A percentile compares a stretch with the other conserved stretches of the same genome.
phyloP scores from a whole-genome alignment of 2,888 invertebrate species.

The Thereva nobilitata region DNA sequence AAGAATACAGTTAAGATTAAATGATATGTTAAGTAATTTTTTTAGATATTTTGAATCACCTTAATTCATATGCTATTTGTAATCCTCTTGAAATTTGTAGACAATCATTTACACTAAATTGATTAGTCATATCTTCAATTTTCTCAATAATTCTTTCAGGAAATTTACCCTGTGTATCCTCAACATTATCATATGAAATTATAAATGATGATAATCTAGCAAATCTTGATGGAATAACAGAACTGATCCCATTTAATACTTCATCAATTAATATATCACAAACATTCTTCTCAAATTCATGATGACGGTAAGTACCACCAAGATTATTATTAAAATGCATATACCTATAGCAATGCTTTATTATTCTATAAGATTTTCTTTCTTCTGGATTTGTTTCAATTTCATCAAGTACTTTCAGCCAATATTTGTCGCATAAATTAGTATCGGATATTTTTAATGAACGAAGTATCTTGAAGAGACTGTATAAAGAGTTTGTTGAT shows the following conservation, averaged over 20 bases:
- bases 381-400: slow-evolving; percentile 49
- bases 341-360: slow-evolving; percentile 60
- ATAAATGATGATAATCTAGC: slow-evolving; percentile 57
- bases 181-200: slow-evolving; percentile 58
- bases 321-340: slow-evolving; percentile 62
- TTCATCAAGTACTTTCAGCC: slow-evolving; percentile 56
- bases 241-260: slow-evolving; percentile 52
- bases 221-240: slow-evolving; percentile 56
- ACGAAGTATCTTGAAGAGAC: slow-evolving; percentile 58
- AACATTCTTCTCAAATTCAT: slow-evolving; percentile 58
- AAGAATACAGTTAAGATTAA: slow-evolving; percentile 25
- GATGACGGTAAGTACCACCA: slow-evolving; percentile 60
- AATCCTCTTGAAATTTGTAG: slow-evolving; percentile 59
- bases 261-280: slow-evolving; percentile 54
- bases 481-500: slow-evolving; percentile 49
- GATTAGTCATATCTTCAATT: slow-evolving; percentile 55
- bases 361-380: slow-evolving; percentile 49
- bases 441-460: slow-evolving; percentile 60
- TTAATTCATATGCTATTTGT: slow-evolving; percentile 54
- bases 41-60: slow-evolving; percentile 42
- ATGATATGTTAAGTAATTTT: slow-evolving; percentile 4
- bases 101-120: slow-evolving; percentile 57
- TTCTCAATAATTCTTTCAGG: slow-evolving; percentile 55
- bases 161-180: slow-evolving; percentile 49
- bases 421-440: slow-evolving; percentile 58